Evolutionary conservation across 2,113 vertebrate genomes (phyloP), one percentile per base, ranked within the genome.

Genomic region (Seriola quinqueradiata): DNA sequence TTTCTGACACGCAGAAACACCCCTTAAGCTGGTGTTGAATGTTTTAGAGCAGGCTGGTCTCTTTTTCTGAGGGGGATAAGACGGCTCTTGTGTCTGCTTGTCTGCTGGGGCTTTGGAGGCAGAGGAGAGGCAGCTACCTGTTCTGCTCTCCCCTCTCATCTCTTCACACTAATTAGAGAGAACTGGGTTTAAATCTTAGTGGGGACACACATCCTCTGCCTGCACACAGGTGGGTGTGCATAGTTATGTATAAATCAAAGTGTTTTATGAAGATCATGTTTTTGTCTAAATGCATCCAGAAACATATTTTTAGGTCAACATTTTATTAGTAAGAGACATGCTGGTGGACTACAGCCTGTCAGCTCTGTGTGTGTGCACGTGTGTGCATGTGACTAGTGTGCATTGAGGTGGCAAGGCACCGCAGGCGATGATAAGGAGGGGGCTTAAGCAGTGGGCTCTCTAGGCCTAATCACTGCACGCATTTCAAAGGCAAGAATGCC

Each of bases 401-500:
- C 58, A 77, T 44, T 59, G 75, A 2, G 79, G 79, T 84, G 81
- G 88, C 72, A 79, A 85, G 72, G 68, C 83, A 86, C 90, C 64
- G n/a, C 87, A 83, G 84, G 87, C 82, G 25, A 93, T 88, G 85
- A 88, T 93, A 86, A 93, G 90, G 82, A 92, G 90, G 84, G 84
- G 88, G 89, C 89, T 94, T 92, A 91, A 81, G 82, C 79, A 70
- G 75, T 38, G 75, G 81, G 85, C 83, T 92, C 90, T 85, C 82
- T 70, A 71, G 74, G 81, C 65, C 90, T 94, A 94, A 94, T 94
- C 92, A 94, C 90, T 73, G 81, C 81, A 81, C 52, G 83, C 87
- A 92, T 94, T 95, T 95, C 93, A 94, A 95, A 94, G 91, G 83
- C 72, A 57, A 91, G 84, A 79, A 82, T 44, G 83, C 92, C 94